These are phyloP conservation scores for Elephantulus edwardii DNA, from an alignment of 2,113 vertebrate genomes.

Conservation along the genomic window DNA sequence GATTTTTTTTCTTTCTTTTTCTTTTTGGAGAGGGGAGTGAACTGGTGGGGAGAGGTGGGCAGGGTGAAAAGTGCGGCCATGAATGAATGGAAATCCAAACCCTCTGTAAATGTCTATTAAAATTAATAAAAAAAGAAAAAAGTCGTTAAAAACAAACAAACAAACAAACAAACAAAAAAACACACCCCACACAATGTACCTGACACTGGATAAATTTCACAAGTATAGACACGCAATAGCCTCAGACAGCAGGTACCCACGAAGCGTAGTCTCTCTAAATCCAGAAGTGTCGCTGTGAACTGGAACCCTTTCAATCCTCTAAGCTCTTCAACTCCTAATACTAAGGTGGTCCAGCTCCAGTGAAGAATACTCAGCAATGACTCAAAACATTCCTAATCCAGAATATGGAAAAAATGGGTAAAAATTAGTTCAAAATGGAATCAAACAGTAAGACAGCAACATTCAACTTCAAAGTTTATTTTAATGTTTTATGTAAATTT, in stretches of 20 bases:
- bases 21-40: too few species aligned
- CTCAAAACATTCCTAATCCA: conserved; percentile 95
- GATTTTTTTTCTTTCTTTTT: too few species aligned
- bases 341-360: conserved; percentile 99
- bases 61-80: too few species aligned
- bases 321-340: conserved; percentile 97
- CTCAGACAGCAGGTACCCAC: conserved; percentile 97
- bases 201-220: conserved; percentile 98
- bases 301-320: conserved; percentile 98
- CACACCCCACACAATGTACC: conserved; percentile 88
- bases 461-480: conserved; percentile 25
- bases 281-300: conserved; percentile 96
- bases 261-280: conserved; percentile 96
- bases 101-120: too few species aligned
- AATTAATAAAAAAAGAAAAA: too few species aligned
- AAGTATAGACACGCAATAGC: conserved; percentile 96
- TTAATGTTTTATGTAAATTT: conserved; percentile 34
- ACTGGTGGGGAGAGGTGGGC: too few species aligned
- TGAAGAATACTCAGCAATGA: conserved; percentile 97
- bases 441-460: neutral
- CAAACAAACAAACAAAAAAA: too few species aligned
- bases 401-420: conserved; percentile 39
- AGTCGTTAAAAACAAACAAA: too few species aligned
- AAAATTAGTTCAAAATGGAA: conserved; percentile 34
- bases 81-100: too few species aligned